Evolutionary conservation across 2,797 vertebrate genomes (phyloP), one percentile per base, ranked within the genome.

Genomic region (Aldrovandia affinis): DNA sequence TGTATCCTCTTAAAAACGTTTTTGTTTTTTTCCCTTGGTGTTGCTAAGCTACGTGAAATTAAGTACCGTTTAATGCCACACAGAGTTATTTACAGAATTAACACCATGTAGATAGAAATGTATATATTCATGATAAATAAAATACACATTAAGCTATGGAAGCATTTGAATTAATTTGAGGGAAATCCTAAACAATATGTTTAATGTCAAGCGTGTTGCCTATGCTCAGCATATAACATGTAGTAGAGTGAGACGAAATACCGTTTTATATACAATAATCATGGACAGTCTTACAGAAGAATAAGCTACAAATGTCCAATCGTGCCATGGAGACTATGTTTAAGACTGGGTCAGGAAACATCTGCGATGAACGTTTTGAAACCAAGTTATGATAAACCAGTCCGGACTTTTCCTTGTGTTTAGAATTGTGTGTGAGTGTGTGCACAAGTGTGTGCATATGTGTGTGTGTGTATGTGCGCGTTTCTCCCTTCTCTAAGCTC

Each of bases 21-120:
- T 42, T 33, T n/a, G n/a, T n/a, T n/a, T n/a, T n/a, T n/a, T n/a
- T n/a, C n/a, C n/a, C 75, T 61, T 20, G 52, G 44, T 79, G 63
- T 63, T 59, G 36, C 83, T 81, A 65, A 55, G 52, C 63, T 42
- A 57, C 80, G 25, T 33, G 18, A 80, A 79, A 54, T 84, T 75
- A 57, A 54, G 75, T 79, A 84, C 33, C 15, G 15, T 33, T 84
- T n/a, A 80, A 80, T 84, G 61, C 47, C 22, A 77, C 57, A 25
- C 3, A 80, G 47, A 70, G 25, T 47, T 28, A 82, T 57, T n/a
- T 84, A 73, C 42, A 55, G 33, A 22, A 8, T 33, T 42, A n/a
- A 42, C 77, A 78, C 14, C 30, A 47, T 3, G 25, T 28, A 52
- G 5, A 78, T 78, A 5, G 25, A 47, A 57, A 80, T 55, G 14